Evolutionary conservation across 1,140 invertebrate species (phyloP).

Genomic region (Hypsibius dujardini): DNA sequence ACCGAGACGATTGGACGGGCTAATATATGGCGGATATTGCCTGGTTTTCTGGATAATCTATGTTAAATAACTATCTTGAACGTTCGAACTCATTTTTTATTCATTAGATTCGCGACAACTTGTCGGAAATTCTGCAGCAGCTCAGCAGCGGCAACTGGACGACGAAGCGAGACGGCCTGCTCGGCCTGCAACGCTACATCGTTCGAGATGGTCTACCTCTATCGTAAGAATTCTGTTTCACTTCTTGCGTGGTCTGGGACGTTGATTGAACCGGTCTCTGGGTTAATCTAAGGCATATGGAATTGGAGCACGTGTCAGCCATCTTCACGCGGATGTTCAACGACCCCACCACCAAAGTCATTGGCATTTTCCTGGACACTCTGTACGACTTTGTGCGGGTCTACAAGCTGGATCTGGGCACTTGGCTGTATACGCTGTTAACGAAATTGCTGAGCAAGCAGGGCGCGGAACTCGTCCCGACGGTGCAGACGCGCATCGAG

Average conservation of each 20-base stretch:
- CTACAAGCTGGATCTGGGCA: constrained; percentile 30
- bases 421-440: constrained; percentile 32
- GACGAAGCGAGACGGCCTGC: constrained; percentile 3
- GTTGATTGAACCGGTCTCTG: too few species aligned
- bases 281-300: neutral
- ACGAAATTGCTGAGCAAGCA: constrained; percentile 32
- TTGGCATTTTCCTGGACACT: constrained; percentile 33
- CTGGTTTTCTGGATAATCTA: too few species aligned
- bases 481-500: constrained; percentile 31
- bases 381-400: constrained; percentile 31
- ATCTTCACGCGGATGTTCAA: constrained; percentile 11
- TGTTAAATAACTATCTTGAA: too few species aligned
- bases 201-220: neutral
- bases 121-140: neutral
- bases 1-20: too few species aligned
- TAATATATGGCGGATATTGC: too few species aligned
- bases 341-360: constrained; percentile 28
- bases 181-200: neutral
- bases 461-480: constrained; percentile 32
- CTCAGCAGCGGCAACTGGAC: constrained; percentile 13
- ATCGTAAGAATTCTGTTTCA: too few species aligned
- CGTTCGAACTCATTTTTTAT: neutral
- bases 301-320: neutral
- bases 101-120: neutral
- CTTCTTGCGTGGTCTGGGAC: too few species aligned